A percentile compares a stretch with the other conserved stretches of the same genome.
phyloP scores from a whole-genome alignment of 2,888 invertebrate species.

The Pristionchus mayeri region DNA sequence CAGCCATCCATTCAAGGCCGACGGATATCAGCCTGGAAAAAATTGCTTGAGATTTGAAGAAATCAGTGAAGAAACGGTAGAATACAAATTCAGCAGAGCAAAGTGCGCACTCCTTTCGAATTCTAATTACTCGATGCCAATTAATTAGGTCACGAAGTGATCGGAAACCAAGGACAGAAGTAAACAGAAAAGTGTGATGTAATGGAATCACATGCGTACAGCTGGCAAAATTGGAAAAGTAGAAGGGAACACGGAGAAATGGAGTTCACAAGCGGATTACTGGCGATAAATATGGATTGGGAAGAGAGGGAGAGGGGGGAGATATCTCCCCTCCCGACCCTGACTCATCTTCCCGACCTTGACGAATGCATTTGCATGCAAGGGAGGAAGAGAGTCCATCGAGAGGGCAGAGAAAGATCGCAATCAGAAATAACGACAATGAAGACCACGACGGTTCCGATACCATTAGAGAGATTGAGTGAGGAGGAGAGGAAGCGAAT shows the following conservation, averaged over 20 bases:
- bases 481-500: not conserved
- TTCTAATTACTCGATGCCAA: too few species aligned
- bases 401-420: too few species aligned
- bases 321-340: not conserved
- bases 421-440: too few species aligned
- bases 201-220: not conserved
- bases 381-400: not conserved
- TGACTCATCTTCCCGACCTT: not conserved
- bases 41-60: not conserved
- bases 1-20: not conserved
- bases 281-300: not conserved
- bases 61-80: too few species aligned
- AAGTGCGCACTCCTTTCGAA: too few species aligned
- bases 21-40: not conserved
- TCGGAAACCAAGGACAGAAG: not conserved
- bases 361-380: constrained; percentile 1
- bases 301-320: not conserved
- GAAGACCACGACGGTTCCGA: not conserved
- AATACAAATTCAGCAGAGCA: too few species aligned
- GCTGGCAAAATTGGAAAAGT: not conserved
- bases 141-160: too few species aligned
- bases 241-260: not conserved
- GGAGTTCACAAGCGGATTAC: constrained; percentile 11
- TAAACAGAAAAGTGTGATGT: not conserved
- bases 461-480: not conserved